These are phyloP conservation scores for Lycocorax pyrrhopterus DNA, from an alignment of 2,113 vertebrate genomes.

Conservation along the genomic window DNA sequence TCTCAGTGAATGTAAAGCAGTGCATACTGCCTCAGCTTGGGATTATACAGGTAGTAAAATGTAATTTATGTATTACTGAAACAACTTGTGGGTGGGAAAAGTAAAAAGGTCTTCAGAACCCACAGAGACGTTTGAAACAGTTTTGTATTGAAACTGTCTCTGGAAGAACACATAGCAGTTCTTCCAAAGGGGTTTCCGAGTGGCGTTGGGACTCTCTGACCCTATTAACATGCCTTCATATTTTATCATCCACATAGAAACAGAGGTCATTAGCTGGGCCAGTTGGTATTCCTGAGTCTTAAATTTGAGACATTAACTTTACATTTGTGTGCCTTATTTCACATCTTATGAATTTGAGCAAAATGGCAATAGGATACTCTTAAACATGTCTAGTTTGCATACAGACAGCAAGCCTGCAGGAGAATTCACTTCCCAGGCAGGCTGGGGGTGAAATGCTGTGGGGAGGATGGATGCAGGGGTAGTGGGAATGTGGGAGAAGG, in stretches of 20 bases:
- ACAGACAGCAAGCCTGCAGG: not conserved
- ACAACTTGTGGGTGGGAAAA: not conserved
- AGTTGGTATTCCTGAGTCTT: not conserved
- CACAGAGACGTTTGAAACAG: not conserved
- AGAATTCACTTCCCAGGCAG: not conserved
- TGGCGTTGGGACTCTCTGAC: not conserved
- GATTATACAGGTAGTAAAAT: not conserved
- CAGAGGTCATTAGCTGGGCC: not conserved
- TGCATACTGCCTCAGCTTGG: not conserved
- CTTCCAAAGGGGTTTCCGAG: not conserved
- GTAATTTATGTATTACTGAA: not conserved
- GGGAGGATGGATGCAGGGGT: not conserved
- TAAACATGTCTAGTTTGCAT: not conserved
- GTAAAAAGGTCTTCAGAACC: not conserved
- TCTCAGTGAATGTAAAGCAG: not conserved
- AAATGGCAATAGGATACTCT: not conserved
- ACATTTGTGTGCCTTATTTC: not conserved
- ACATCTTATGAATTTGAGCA: not conserved
- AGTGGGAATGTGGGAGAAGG: not conserved
- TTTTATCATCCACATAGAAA: not conserved
- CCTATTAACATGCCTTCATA: not conserved
- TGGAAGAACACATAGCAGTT: not conserved
- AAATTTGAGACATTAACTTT: not conserved
- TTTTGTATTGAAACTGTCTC: not conserved
- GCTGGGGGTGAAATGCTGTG: accelerated